phyloP scores from a whole-genome alignment of 2,888 invertebrate genomes.

The Ariolimax columbianus region DNA sequence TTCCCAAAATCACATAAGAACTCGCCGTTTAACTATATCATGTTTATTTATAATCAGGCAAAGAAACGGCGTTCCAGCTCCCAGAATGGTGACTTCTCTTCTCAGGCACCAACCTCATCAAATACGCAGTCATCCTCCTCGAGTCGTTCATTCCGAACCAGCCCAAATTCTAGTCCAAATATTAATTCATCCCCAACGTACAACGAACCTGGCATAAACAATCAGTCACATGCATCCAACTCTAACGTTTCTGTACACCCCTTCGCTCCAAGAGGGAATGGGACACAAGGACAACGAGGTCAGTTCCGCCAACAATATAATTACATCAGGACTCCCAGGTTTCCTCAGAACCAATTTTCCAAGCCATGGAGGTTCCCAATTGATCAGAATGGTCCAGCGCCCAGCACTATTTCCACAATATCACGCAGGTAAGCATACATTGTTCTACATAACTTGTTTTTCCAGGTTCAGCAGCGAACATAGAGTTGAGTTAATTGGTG shows the following conservation, averaged over 20 bases:
- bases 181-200: not conserved
- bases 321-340: constrained; percentile 16
- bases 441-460: too few species aligned
- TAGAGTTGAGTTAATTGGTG: too few species aligned
- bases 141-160: not conserved
- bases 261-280: constrained; percentile 11
- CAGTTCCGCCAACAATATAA: constrained; percentile 5
- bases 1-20: too few species aligned
- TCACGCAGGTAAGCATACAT: constrained; percentile 13
- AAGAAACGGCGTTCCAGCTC: constrained; percentile 51
- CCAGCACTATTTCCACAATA: constrained; percentile 31
- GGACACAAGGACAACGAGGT: not conserved
- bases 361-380: constrained; percentile 13
- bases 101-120: not conserved
- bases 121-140: not conserved
- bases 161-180: not conserved
- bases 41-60: not conserved
- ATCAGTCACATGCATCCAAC: not conserved
- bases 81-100: constrained; percentile 21
- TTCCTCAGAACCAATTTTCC: not conserved
- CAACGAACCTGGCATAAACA: not conserved
- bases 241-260: not conserved
- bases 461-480: too few species aligned
- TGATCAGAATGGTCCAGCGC: not conserved
- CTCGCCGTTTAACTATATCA: not conserved